Conservation (phyloP, 2,797 vertebrate species). For the Melanotaenia parkinsoni region DNA sequence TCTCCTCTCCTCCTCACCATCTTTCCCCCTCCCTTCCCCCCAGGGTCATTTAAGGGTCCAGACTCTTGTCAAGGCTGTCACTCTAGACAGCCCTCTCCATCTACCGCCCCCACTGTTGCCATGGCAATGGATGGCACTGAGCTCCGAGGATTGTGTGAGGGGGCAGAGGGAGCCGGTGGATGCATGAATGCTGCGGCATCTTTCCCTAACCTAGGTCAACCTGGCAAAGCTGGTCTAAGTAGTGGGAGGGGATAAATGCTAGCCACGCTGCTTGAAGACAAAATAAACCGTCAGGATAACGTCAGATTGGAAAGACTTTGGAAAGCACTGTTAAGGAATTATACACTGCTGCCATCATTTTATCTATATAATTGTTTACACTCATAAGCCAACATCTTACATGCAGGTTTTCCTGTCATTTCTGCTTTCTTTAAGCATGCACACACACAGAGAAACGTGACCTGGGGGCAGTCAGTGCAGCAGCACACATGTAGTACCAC, state of each 20-base stretch:
- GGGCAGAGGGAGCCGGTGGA: constrained; percentile 72
- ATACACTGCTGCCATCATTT: constrained; percentile 22
- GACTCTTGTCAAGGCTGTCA: constrained; percentile 84
- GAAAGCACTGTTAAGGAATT: constrained; percentile 40
- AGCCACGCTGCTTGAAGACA: constrained; percentile 48
- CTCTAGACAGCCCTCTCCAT: constrained; percentile 82
- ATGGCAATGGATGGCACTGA: constrained; percentile 78
- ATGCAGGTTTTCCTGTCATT: constrained; percentile 40
- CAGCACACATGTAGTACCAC: constrained; percentile 77
- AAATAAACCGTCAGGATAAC: constrained; percentile 54
- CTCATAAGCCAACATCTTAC: constrained; percentile 24
- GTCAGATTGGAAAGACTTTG: constrained; percentile 32
- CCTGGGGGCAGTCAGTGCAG: constrained; percentile 74
- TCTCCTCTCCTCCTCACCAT: constrained; percentile 51
- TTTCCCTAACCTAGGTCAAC: constrained; percentile 80
- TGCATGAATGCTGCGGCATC: constrained; percentile 77
- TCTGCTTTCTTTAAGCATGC: constrained; percentile 36
- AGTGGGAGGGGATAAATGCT: constrained; percentile 61
- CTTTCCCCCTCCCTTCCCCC: constrained; percentile 52
- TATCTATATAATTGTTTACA: constrained; percentile 31
- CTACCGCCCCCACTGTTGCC: constrained; percentile 80
- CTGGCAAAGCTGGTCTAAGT: constrained; percentile 69
- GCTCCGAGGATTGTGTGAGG: constrained; percentile 75
- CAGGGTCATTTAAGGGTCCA: constrained; percentile 81
- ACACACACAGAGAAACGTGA: constrained; percentile 64